A percentile compares a stretch with the other conserved stretches of the same genome.
phyloP scores from a whole-genome alignment of 1,140 invertebrate genomes.

The Battus philenor region DNA sequence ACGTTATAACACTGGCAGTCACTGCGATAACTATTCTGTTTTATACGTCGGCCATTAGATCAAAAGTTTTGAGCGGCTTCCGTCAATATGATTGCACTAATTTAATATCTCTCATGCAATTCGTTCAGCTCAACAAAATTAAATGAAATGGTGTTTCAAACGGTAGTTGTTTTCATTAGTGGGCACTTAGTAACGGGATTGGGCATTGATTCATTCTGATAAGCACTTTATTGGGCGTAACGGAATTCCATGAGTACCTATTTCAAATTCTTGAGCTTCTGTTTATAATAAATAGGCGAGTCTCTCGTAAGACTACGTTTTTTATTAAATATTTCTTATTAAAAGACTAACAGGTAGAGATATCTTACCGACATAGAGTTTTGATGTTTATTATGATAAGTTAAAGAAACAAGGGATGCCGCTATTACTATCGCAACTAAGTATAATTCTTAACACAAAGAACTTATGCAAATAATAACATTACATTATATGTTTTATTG shows the following conservation, averaged over 20 bases:
- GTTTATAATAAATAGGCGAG: conserved; percentile 3
- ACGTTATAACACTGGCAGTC: conserved; percentile 29
- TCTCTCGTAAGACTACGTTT: too few relatives aligned
- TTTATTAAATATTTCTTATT: too few relatives aligned
- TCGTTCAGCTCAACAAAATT: conserved; percentile 32
- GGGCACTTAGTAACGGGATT: conserved; percentile 16
- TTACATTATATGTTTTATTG: too few relatives aligned
- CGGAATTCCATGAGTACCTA: conserved; percentile 6
- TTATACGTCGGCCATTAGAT: conserved; percentile 26
- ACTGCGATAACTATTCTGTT: conserved; percentile 21
- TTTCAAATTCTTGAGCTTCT: conserved; percentile 1
- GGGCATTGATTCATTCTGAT: conserved; percentile 13
- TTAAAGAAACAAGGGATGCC: too few relatives aligned
- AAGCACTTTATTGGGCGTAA: conserved; percentile 14
- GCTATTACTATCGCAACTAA: too few relatives aligned
- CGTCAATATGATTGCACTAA: conserved; percentile 24
- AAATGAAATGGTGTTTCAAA: conserved; percentile 28
- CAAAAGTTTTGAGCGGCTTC: conserved; percentile 24
- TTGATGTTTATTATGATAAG: too few relatives aligned
- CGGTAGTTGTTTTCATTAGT: conserved; percentile 36
- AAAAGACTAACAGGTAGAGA: too few relatives aligned
- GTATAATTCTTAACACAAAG: too few relatives aligned
- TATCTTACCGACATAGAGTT: too few relatives aligned
- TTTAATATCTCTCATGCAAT: conserved; percentile 31
- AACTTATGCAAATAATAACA: too few relatives aligned